Evolutionary conservation across 2,888 invertebrate species (phyloP).

Genomic region (Erebia ligea): DNA sequence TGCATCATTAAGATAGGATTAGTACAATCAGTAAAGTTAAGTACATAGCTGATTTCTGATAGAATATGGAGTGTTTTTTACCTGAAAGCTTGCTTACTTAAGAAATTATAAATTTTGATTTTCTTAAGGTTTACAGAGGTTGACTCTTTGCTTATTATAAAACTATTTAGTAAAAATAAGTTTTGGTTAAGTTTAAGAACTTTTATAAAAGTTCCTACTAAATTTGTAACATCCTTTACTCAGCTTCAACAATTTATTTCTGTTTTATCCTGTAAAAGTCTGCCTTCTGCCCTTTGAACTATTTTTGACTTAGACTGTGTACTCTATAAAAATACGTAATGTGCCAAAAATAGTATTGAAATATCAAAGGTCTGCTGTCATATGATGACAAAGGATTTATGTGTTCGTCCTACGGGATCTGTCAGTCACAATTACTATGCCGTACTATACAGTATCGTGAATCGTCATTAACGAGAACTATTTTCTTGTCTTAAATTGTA

Average conservation of each 20-base stretch:
- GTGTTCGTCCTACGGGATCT: constrained; percentile 54
- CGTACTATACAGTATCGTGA: constrained; percentile 40
- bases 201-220: too few relatives aligned
- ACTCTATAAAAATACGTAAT: background rate
- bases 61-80: background rate
- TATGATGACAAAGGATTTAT: constrained; percentile 26
- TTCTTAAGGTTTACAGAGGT: too few relatives aligned
- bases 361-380: constrained; percentile 17
- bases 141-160: too few relatives aligned
- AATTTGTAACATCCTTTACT: too few relatives aligned
- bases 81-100: background rate
- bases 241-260: background rate
- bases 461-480: constrained; percentile 28
- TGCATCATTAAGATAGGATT: constrained; percentile 23
- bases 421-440: constrained; percentile 54
- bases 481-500: constrained; percentile 28
- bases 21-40: background rate
- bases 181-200: too few relatives aligned
- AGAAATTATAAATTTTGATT: background rate
- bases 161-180: too few relatives aligned
- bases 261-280: background rate
- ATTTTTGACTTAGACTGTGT: background rate
- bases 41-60: background rate
- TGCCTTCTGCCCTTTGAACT: background rate
- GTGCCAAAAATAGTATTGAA: constrained; percentile 14